phyloP scores from a whole-genome alignment of 2,888 invertebrate species.

The Chrysotoxum bicinctum region DNA sequence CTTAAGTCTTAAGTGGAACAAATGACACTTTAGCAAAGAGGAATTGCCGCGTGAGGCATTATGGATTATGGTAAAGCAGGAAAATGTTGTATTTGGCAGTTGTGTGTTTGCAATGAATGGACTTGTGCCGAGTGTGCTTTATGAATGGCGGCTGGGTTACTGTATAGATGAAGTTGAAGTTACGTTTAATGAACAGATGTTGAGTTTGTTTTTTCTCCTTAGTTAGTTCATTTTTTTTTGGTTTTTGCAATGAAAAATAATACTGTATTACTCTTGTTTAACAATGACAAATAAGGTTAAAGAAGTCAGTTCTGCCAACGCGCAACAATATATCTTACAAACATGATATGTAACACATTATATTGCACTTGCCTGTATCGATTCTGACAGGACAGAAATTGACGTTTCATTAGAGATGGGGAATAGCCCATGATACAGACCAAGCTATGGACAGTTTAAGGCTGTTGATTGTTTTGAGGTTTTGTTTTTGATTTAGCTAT shows the following conservation, averaged over 20 bases:
- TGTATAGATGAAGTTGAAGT: neutral
- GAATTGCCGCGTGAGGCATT: conserved; percentile 26
- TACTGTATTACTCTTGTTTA: conserved; percentile 7
- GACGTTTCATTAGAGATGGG: too few relatives aligned
- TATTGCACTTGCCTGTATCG: neutral
- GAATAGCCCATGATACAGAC: too few relatives aligned
- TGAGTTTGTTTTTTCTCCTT: neutral
- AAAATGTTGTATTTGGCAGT: conserved; percentile 41
- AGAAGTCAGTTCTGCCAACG: neutral
- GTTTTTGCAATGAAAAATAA: conserved; percentile 1
- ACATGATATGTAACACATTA: conserved; percentile 14
- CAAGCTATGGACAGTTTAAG: too few relatives aligned
- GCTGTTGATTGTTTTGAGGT: too few relatives aligned
- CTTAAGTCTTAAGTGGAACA: conserved; percentile 63
- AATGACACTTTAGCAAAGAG: conserved; percentile 59
- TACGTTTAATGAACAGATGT: conserved; percentile 45
- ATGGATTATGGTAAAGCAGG: conserved; percentile 60
- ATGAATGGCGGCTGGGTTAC: conserved; percentile 46
- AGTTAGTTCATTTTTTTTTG: neutral
- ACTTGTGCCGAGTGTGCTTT: conserved; percentile 40
- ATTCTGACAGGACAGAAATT: neutral
- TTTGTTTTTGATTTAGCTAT: too few relatives aligned
- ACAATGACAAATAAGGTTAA: conserved; percentile 22
- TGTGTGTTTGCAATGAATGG: conserved; percentile 41
- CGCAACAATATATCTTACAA: neutral